phyloP scores from a whole-genome alignment of 2,797 vertebrate genomes.

The Hippoglossus hippoglossus region DNA sequence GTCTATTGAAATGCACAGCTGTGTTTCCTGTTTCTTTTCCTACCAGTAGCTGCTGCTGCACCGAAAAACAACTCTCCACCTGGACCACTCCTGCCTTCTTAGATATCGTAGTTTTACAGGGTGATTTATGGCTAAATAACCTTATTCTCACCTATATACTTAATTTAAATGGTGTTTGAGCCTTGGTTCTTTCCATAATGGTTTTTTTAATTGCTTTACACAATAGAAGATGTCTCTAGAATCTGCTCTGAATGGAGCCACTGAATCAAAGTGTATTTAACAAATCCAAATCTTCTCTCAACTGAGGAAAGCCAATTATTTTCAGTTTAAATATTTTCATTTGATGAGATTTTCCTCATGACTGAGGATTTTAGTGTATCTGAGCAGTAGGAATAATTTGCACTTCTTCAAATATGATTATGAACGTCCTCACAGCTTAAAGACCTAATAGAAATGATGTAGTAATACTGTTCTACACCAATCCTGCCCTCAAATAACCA shows the following conservation, averaged over 20 bases:
- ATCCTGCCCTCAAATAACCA: neutral
- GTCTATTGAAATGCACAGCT: slow-evolving; percentile 10
- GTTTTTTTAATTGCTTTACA: slow-evolving; percentile 21
- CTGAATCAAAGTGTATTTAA: slow-evolving; percentile 31
- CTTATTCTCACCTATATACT: neutral
- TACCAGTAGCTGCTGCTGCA: neutral
- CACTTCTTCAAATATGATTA: neutral
- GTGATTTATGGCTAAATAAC: neutral
- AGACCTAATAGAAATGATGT: neutral
- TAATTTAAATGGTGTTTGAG: slow-evolving; percentile 3
- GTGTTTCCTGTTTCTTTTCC: neutral
- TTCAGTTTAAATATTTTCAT: slow-evolving; percentile 25
- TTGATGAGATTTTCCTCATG: slow-evolving; percentile 4
- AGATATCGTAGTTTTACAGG: neutral
- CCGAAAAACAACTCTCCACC: neutral
- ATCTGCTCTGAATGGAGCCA: slow-evolving; percentile 19
- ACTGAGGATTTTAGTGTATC: neutral
- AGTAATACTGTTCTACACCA: neutral
- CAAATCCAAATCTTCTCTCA: slow-evolving; percentile 31
- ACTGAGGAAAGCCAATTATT: slow-evolving; percentile 23
- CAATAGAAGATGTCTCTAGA: slow-evolving; percentile 6
- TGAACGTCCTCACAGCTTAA: neutral
- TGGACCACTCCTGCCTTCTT: neutral
- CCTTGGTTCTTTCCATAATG: neutral
- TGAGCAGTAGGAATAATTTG: slow-evolving; percentile 1